These are phyloP conservation scores for Anthoscopus minutus DNA, from an alignment of 2,113 vertebrate species.

Conservation along the genomic window DNA sequence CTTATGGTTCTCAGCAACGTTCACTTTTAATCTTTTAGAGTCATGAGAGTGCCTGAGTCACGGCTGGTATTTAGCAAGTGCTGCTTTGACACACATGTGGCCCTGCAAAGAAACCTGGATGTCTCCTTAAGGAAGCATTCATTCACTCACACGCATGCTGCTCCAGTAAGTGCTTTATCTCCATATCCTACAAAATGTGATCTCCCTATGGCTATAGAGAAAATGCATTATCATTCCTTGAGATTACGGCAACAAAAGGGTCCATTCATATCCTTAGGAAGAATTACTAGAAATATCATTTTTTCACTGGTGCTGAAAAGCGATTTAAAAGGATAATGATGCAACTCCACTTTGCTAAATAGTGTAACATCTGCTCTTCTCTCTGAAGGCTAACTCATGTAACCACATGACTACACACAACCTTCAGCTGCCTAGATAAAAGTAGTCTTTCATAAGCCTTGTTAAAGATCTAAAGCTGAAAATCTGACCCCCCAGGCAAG, in stretches of 20 bases:
- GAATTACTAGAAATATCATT: neutral
- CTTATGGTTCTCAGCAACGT: neutral
- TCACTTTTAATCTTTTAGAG: neutral
- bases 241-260: neutral
- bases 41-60: neutral
- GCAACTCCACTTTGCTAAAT: neutral
- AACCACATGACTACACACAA: neutral
- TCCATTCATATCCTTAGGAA: neutral
- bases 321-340: neutral
- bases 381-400: neutral
- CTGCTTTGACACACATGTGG: neutral
- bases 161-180: neutral
- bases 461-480: neutral
- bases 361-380: neutral
- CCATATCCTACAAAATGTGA: neutral
- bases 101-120: neutral
- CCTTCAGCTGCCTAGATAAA: neutral
- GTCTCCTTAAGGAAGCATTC: neutral
- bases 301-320: neutral
- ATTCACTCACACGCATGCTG: neutral
- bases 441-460: neutral
- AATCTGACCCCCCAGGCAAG: neutral
- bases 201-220: neutral
- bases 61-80: neutral
- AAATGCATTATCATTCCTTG: neutral